Conservation (phyloP, 2,888 invertebrate species). For the Platycheirus rosarum region DNA sequence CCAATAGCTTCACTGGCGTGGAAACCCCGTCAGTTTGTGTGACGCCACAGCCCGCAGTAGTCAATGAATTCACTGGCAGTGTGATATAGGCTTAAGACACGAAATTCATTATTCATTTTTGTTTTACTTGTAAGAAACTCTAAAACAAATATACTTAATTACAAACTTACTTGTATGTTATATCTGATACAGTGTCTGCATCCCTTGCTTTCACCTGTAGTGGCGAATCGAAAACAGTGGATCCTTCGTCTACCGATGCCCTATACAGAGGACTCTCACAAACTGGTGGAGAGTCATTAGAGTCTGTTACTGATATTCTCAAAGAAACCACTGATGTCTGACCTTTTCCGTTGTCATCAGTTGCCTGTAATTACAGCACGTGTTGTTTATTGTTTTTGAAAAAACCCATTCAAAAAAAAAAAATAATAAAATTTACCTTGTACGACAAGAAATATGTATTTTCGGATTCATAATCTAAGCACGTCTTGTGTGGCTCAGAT, state of each 20-base stretch:
- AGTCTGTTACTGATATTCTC: constrained; percentile 90
- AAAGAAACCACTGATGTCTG: constrained; percentile 91
- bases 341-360: constrained; percentile 91
- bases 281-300: constrained; percentile 94
- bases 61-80: too few species aligned
- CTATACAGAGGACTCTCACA: constrained; percentile 91
- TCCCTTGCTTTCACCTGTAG: constrained; percentile 89
- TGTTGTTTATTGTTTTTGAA: neutral
- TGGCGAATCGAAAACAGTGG: constrained; percentile 92
- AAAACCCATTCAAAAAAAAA: neutral
- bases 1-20: too few species aligned
- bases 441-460: constrained; percentile 92
- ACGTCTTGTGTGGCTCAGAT: constrained; percentile 85
- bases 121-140: too few species aligned
- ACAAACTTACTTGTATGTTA: constrained; percentile 85
- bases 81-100: too few species aligned
- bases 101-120: too few species aligned
- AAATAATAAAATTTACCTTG: constrained; percentile 85
- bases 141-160: too few species aligned
- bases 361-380: constrained; percentile 85
- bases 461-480: constrained; percentile 93
- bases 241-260: constrained; percentile 93
- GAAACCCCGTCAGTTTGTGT: too few species aligned
- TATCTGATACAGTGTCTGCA: constrained; percentile 90
- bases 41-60: too few species aligned